Base-by-base conservation (phyloP, 1,140 invertebrate species). In the Macrocentrus cingulum region DNA sequence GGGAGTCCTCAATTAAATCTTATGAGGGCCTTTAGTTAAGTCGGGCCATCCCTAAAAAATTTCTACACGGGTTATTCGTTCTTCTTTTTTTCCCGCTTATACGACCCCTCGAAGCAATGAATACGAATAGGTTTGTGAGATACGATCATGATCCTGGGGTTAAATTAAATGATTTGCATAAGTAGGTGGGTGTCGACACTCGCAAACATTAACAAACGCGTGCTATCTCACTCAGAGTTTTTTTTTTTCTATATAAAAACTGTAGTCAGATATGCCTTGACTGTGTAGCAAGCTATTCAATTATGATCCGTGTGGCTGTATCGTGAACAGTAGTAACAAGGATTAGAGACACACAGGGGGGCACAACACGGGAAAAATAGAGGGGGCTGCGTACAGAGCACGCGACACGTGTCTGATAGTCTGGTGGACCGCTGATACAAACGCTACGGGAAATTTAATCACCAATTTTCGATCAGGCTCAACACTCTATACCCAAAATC, bases 91-190 rank as follows among this genome's bases (percentile, higher is more conserved):
- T 51, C 16, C 18, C 32, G 18, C 49, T 37, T 15, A 13, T 11
- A 19, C 25, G 18, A 51, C 67, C 66, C 68, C 67, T 66, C 65
- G 70, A 71, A 72, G 73, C 76, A 80, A 80, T 80, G 76, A 80
- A 80, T 80, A 79, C 78, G 78, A 80, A 80, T 80, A 79, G 77
- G 70, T 73, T 77, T 77, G 19, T 64, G 66, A 75, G 78, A 80
- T 79, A 79, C 74, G 69, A 79, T 80, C 77, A 73, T 67, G 76
- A 72, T 71, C 66, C 70, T 58, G 72, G 72, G 72, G 76, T 72
- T 79, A 80, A 80, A 80, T 80, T 80, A 80, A 80, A 80, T 80
- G 74, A 80, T 80, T 80, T 80, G 75, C 78, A 80, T 80, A 80
- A 80, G 76, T 80, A 80, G 77, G 77, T 80, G 77, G 78, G 77